Conservation (phyloP, 2,797 vertebrate species). For the Mormyrops boulengeri region DNA sequence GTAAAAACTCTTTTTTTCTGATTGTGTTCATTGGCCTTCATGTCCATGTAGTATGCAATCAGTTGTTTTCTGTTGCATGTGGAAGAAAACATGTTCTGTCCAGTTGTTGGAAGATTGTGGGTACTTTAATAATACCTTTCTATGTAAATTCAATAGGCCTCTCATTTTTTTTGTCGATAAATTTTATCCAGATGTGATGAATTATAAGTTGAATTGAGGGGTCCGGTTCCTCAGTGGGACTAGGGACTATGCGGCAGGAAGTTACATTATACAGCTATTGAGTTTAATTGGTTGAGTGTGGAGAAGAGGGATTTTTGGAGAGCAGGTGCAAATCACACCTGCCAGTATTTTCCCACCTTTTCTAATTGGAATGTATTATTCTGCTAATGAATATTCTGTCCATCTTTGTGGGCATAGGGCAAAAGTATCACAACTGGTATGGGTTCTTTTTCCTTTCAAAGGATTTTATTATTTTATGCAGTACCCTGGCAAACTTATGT, state of each 20-base stretch:
- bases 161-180: background rate
- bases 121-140: background rate
- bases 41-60: background rate
- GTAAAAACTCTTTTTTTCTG: background rate
- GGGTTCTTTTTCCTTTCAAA: background rate
- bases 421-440: constrained; percentile 56
- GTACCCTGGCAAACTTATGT: background rate
- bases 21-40: background rate
- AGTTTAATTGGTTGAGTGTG: constrained; percentile 37
- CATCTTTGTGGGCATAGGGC: constrained; percentile 53
- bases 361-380: constrained; percentile 64
- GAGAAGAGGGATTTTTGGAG: constrained; percentile 32
- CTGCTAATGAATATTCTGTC: constrained; percentile 63
- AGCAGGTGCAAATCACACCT: constrained; percentile 66
- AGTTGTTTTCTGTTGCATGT: background rate
- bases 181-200: background rate
- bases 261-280: constrained; percentile 28
- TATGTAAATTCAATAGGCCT: background rate
- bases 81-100: background rate
- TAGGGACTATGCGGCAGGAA: constrained; percentile 18
- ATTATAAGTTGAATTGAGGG: background rate
- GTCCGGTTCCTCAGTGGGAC: background rate
- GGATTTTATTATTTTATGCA: background rate
- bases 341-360: constrained; percentile 46
- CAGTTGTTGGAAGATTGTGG: background rate